Percentiles rank a stretch among this genome's conserved stretches.
phyloP scores from a whole-genome alignment of 2,888 invertebrate genomes.

The Coleophora deauratella region DNA sequence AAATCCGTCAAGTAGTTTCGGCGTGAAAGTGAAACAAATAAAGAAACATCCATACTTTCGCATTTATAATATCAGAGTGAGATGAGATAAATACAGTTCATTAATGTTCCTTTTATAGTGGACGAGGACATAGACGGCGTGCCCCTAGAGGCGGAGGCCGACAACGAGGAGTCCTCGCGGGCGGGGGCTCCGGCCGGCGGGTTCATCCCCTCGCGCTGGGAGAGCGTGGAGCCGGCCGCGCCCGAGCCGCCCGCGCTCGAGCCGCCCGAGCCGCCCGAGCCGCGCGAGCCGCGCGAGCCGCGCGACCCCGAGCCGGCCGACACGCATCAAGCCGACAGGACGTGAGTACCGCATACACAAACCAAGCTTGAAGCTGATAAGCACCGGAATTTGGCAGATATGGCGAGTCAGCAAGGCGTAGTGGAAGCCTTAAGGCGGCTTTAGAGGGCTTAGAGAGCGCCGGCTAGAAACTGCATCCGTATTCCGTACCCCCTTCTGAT shows the following conservation, averaged over 20 bases:
- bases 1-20: too few relatives aligned
- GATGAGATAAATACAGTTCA: neutral
- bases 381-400: too few relatives aligned
- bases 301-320: constrained; percentile 11
- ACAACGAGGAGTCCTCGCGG: constrained; percentile 26
- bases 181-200: constrained; percentile 76
- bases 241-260: constrained; percentile 77
- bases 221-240: constrained; percentile 87
- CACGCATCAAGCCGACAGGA: constrained; percentile 35
- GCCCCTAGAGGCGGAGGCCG: constrained; percentile 70
- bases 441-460: too few relatives aligned
- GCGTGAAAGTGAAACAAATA: too few relatives aligned
- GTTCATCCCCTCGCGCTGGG: constrained; percentile 96
- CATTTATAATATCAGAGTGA: too few relatives aligned
- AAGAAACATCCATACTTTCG: too few relatives aligned
- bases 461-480: too few relatives aligned
- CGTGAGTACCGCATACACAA: too few relatives aligned
- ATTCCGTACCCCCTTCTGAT: too few relatives aligned
- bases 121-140: constrained; percentile 85
- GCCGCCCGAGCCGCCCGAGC: constrained; percentile 2
- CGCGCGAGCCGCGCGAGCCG: constrained; percentile 71
- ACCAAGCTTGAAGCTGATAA: too few relatives aligned
- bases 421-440: too few relatives aligned
- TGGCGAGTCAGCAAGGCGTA: too few relatives aligned
- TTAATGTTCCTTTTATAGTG: constrained; percentile 45